Evolutionary conservation across 2,113 vertebrate genomes (phyloP).

Genomic region (Plecturocebus donacophilus): DNA sequence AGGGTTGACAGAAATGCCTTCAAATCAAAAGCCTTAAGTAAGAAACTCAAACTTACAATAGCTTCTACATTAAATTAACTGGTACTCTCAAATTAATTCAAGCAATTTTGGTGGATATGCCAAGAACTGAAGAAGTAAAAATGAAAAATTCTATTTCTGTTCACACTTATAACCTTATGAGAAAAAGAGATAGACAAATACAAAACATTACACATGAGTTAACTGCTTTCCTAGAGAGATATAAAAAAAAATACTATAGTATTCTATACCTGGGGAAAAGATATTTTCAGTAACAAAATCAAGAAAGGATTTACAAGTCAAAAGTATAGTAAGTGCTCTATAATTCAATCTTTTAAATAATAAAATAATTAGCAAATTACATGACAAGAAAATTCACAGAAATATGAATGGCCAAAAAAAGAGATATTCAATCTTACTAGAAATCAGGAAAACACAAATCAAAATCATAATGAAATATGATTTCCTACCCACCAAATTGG

Average conservation of each 20-base stretch:
- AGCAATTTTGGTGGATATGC: neutral
- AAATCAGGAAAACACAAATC: neutral
- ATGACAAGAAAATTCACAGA: slow-evolving; percentile 5
- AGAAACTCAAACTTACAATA: neutral
- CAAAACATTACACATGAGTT: neutral
- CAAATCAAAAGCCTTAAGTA: neutral
- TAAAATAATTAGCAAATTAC: neutral
- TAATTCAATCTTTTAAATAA: neutral
- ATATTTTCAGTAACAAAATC: neutral
- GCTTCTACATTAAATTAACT: neutral
- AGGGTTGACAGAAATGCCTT: neutral
- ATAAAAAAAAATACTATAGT: neutral
- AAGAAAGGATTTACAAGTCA: neutral
- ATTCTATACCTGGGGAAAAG: neutral
- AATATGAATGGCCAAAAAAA: neutral
- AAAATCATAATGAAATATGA: neutral
- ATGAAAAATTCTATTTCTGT: neutral
- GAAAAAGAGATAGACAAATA: neutral
- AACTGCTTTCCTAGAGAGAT: neutral
- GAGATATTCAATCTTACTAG: neutral
- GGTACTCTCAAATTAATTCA: neutral
- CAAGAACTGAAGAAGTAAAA: slow-evolving; percentile 8
- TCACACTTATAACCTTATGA: neutral
- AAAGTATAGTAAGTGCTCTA: neutral
- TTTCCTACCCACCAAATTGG: neutral